phyloP scores from a whole-genome alignment of 2,113 vertebrate species.

The Petroica traversi region DNA sequence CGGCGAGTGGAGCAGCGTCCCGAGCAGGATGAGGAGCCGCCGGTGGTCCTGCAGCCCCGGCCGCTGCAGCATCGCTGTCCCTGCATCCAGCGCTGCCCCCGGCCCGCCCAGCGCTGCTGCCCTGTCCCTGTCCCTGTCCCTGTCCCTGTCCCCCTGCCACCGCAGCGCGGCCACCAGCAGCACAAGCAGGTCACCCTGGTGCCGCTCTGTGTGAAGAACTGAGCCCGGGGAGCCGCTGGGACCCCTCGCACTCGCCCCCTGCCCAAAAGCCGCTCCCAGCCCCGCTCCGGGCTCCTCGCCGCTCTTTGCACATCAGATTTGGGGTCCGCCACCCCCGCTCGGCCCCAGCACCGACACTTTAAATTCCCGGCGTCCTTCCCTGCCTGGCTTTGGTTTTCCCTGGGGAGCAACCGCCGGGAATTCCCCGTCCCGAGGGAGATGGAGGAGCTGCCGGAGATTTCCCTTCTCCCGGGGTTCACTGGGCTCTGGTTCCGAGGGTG shows the following conservation, averaged over 20 bases:
- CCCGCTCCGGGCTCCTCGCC: fast-evolving
- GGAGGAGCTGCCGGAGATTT: background rate
- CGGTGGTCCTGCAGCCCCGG: background rate
- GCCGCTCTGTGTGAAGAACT: background rate
- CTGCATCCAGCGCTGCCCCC: background rate
- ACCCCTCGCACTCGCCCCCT: background rate
- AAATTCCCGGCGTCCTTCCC: too few relatives aligned
- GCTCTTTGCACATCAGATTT: background rate
- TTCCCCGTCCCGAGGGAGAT: background rate
- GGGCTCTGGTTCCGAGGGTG: background rate
- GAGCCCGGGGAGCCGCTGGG: fast-evolving
- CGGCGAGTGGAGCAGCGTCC: constrained; percentile 4
- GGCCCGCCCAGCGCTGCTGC: background rate
- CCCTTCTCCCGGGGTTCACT: background rate
- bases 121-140: background rate
- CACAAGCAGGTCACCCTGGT: background rate
- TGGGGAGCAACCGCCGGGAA: fast-evolving
- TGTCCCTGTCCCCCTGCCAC: background rate
- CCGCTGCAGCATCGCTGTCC: background rate
- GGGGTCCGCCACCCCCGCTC: background rate
- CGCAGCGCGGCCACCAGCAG: background rate
- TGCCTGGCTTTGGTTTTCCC: background rate
- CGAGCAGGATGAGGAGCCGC: background rate
- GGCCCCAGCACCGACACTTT: background rate
- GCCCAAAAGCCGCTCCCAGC: background rate